Percentiles rank a stretch among this genome's conserved stretches.
Evolutionary conservation across 2,797 vertebrate genomes (phyloP).

Genomic region (Lithobates sylvaticus): DNA sequence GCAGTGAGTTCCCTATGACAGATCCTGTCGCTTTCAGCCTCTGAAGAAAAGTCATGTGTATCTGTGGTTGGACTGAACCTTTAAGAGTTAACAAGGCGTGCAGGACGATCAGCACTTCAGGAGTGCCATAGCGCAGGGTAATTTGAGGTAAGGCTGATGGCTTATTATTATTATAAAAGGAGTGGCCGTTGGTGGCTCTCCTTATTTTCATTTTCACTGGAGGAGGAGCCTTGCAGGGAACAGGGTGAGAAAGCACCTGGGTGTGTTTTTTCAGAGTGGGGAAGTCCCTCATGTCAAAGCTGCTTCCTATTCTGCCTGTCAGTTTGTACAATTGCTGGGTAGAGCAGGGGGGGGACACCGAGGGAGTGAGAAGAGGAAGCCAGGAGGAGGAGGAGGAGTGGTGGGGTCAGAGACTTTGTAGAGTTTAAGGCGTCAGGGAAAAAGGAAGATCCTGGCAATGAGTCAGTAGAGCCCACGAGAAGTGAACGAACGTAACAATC

Average conservation of each 20-base stretch:
- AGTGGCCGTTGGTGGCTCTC: not conserved
- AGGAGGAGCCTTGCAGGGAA: slow-evolving; percentile 57
- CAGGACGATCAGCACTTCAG: too few relatives aligned
- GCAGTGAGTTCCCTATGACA: too few relatives aligned
- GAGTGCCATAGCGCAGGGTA: too few relatives aligned
- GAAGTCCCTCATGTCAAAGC: slow-evolving; percentile 52
- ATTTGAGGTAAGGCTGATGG: too few relatives aligned
- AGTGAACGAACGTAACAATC: not conserved
- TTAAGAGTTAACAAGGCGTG: too few relatives aligned
- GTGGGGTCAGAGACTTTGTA: not conserved
- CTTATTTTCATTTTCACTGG: slow-evolving; percentile 23
- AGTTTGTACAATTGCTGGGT: slow-evolving; percentile 12
- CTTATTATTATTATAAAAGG: slow-evolving; percentile 1
- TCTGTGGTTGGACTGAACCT: too few relatives aligned
- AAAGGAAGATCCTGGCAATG: not conserved
- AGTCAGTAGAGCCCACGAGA: not conserved
- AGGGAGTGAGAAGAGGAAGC: slow-evolving; percentile 17
- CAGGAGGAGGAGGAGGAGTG: not conserved
- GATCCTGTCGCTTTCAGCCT: too few relatives aligned
- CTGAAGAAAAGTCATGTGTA: too few relatives aligned
- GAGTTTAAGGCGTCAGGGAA: not conserved
- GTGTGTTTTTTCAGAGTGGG: slow-evolving; percentile 50
- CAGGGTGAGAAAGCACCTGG: slow-evolving; percentile 58
- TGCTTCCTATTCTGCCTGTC: slow-evolving; percentile 53
- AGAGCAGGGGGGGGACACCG: slow-evolving; percentile 41